Evolutionary conservation across 2,888 invertebrate genomes (phyloP).

Genomic region (Spatulosminthurus flaviceps): DNA sequence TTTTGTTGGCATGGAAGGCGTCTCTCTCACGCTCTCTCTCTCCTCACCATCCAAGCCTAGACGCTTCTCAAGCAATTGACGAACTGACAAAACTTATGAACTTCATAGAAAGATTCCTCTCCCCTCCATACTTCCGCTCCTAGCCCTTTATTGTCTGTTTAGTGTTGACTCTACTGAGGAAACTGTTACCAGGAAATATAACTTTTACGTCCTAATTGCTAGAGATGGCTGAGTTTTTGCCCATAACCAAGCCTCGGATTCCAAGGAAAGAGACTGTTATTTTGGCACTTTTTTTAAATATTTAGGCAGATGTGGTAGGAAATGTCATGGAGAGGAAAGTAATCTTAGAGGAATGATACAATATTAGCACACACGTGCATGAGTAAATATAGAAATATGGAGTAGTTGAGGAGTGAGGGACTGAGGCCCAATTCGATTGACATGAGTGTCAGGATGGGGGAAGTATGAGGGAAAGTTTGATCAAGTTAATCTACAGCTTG

Average conservation of each 20-base stretch:
- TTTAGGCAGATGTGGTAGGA: not conserved
- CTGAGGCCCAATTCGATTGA: constrained; percentile 4
- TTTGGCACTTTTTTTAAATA: not conserved
- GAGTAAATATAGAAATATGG: constrained; percentile 3
- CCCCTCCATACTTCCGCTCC: too few species aligned
- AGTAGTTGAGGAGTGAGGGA: too few species aligned
- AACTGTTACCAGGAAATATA: not conserved
- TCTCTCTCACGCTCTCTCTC: not conserved
- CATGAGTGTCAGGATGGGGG: not conserved
- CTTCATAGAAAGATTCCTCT: not conserved
- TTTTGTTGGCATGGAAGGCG: not conserved
- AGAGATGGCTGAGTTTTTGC: not conserved
- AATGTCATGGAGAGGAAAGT: not conserved
- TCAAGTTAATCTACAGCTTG: constrained; percentile 38
- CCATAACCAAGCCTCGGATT: not conserved
- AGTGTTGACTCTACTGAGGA: too few species aligned
- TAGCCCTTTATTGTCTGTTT: too few species aligned
- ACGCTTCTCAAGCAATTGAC: not conserved
- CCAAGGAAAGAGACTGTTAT: not conserved
- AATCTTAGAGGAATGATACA: too few species aligned
- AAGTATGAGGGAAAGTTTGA: not conserved
- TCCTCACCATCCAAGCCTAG: not conserved
- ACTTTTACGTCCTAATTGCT: not conserved
- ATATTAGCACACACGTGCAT: too few species aligned
- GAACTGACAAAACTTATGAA: not conserved